Conservation (phyloP, 92 coral and sea anemone genomes). For the Paragorgia papillata region DNA sequence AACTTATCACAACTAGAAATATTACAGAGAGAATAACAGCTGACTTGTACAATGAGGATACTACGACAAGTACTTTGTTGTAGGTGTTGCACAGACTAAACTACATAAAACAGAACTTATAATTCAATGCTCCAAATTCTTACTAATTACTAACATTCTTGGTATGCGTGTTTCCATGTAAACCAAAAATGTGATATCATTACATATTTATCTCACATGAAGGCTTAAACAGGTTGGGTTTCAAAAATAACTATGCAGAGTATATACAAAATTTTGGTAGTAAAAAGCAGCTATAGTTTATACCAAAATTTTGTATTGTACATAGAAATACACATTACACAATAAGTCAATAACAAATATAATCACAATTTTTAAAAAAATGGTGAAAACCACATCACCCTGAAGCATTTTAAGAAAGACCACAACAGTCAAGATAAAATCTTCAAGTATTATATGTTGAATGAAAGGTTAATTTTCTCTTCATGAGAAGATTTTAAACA, state of each 20-base stretch:
- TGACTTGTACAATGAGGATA: no score
- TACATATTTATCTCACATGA: not conserved
- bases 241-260: no score
- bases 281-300: no score
- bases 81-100: no score
- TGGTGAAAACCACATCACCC: not conserved
- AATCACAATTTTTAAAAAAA: no score
- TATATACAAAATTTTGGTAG: no score
- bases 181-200: conserved; percentile 23
- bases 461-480: not conserved
- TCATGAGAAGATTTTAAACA: not conserved
- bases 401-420: not conserved
- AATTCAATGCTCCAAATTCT: not conserved
- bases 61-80: no score
- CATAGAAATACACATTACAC: not conserved
- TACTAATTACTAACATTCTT: conserved; percentile 30
- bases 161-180: conserved; percentile 42
- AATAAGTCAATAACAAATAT: not conserved
- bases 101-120: not conserved
- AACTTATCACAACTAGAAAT: no score
- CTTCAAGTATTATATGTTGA: not conserved
- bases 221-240: no score
- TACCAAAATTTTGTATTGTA: no score
- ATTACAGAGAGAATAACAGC: no score
- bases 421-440: not conserved